Percentiles rank a stretch among this genome's conserved stretches.
Evolutionary conservation across 2,797 vertebrate genomes (phyloP).

Genomic region (Lacerta agilis): DNA sequence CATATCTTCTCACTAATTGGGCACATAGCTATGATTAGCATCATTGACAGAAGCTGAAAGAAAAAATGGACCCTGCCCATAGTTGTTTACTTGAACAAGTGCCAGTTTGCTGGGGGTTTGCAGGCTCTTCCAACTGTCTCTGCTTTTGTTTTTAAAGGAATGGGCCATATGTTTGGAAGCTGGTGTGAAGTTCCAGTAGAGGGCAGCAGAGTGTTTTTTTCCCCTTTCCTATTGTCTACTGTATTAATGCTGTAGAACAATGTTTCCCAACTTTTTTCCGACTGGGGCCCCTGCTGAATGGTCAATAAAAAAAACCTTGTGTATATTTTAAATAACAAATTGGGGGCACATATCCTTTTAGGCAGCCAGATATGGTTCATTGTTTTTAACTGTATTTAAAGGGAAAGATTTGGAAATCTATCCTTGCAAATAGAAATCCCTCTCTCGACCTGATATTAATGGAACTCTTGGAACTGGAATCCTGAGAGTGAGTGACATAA

Average conservation of each 20-base stretch:
- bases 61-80: background rate
- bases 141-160: background rate
- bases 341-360: too few species aligned
- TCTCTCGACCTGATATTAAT: background rate
- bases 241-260: too few species aligned
- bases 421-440: background rate
- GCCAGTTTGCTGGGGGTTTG: background rate
- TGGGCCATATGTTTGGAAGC: background rate
- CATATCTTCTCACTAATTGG: background rate
- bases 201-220: conserved; percentile 14
- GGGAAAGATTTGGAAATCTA: background rate
- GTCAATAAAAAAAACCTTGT: too few species aligned
- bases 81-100: background rate
- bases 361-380: too few species aligned
- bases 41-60: background rate
- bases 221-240: background rate
- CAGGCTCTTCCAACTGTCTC: background rate
- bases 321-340: too few species aligned
- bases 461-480: background rate
- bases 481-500: background rate
- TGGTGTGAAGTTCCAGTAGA: conserved; percentile 4
- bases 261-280: too few species aligned
- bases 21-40: background rate
- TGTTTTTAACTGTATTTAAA: background rate
- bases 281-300: too few species aligned